Base-by-base conservation (phyloP, 1,140 invertebrate species). In the Drosophila leontia region DNA sequence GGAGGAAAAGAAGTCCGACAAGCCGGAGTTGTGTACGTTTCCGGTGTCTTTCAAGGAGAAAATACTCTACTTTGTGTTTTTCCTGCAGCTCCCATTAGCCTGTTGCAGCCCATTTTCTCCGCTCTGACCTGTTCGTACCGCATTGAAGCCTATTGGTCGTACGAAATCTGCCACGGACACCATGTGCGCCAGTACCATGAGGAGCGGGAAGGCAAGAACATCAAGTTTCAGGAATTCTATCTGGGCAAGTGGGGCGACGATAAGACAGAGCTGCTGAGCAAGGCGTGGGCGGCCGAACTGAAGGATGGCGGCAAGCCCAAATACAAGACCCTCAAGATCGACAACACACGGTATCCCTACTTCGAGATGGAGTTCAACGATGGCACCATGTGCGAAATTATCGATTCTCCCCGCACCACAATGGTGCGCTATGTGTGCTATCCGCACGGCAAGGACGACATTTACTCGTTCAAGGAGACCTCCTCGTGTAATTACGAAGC, bases 81-180 rank as follows among this genome's bases (percentile, higher is more conserved):
- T 57, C 0, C 9, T 13, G 26, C 45, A 68, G 96, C 95, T 92
- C 96, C 97, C 1, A 93, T 98, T 48, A 95, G 96, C 82, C 91
- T 98, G 6, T 93, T 99, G 29, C 93, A 95, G 58, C 95, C 96
- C 5, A 92, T 98, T 37, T 97, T 98, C 92, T 93, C 93, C 15
- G 95, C 96, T 74, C 94, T 94, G 70, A 94, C 94, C 57, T 99
- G 98, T 93, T 97, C 97, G 0, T 98, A 97, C 80, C 95, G 96
- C 74, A 94, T 99, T 61, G 98, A 99, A 93, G 96, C 96, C 44
- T 99, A 99, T 93, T 99, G 98, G 99, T 98, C 97, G 0, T 99
- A 99, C 94, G 98, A 99, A 93, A 94, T 99, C 11, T 99, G 99
- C 91, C 98, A 99, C 94, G 98, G 98, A 7, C 94, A 95, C 77